Conservation (phyloP, 2,113 vertebrate genomes). For the Tragelaphus imberbis region DNA sequence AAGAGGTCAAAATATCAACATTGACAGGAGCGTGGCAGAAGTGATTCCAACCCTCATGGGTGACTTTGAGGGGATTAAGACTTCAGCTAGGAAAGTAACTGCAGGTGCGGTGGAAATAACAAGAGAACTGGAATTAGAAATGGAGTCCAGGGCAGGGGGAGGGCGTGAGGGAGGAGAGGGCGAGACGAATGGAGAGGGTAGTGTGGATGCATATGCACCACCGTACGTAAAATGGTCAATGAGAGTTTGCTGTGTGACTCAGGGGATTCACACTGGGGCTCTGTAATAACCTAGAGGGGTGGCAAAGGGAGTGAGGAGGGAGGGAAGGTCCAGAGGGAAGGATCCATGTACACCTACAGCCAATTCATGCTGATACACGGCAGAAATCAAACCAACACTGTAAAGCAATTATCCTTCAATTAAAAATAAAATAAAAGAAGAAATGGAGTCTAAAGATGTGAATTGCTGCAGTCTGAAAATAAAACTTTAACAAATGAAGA, state of each 20-base stretch:
- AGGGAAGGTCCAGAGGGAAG: not conserved
- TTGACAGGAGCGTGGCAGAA: not conserved
- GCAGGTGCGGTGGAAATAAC: not conserved
- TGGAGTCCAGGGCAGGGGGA: not conserved
- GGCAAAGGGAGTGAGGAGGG: not conserved
- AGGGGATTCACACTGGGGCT: not conserved
- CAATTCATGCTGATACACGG: not conserved
- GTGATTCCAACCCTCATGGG: not conserved
- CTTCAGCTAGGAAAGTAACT: not conserved
- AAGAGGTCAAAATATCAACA: not conserved
- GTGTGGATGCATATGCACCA: not conserved
- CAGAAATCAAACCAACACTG: not conserved
- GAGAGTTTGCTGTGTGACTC: not conserved
- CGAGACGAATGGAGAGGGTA: not conserved
- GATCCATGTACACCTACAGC: not conserved
- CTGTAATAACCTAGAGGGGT: not conserved
- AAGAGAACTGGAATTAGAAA: not conserved
- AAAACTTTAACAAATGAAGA: not conserved
- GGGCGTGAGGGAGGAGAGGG: not conserved
- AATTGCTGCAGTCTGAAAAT: not conserved
- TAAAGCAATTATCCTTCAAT: not conserved
- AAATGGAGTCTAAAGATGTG: not conserved
- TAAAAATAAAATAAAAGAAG: not conserved
- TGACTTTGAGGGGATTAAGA: not conserved
- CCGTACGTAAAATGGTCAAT: not conserved